Conservation (phyloP, 1,140 invertebrate species). For the Brachionus paranguensis region DNA sequence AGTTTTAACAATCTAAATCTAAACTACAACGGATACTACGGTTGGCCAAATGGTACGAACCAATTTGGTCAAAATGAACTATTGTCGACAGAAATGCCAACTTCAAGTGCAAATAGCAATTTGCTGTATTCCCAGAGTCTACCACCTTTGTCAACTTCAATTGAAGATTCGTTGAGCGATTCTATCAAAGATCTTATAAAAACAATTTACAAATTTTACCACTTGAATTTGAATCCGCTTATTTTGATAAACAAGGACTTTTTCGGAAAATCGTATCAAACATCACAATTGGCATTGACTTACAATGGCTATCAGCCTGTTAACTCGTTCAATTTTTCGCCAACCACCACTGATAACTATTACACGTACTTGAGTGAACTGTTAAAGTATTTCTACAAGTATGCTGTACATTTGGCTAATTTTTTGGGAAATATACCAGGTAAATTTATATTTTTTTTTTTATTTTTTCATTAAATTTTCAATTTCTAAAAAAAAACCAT, state of each 20-base stretch:
- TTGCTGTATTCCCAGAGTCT: background rate
- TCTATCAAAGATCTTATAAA: slow-evolving; percentile 16
- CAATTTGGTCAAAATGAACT: background rate
- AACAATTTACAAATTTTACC: slow-evolving; percentile 12
- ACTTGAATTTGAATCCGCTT: slow-evolving; percentile 11
- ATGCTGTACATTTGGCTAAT: background rate
- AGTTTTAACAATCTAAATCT: background rate
- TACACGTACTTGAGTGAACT: background rate
- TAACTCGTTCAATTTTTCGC: background rate
- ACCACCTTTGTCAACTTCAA: background rate
- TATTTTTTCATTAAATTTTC: too few species aligned
- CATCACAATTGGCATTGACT: background rate
- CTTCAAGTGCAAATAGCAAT: background rate
- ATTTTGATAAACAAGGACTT: background rate
- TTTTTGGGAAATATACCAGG: background rate
- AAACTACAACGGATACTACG: slow-evolving; percentile 15
- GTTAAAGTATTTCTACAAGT: background rate
- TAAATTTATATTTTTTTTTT: background rate
- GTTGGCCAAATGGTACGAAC: background rate
- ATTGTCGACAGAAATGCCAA: background rate
- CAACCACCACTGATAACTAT: background rate
- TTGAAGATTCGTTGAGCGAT: slow-evolving; percentile 6
- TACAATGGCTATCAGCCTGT: slow-evolving; percentile 6
- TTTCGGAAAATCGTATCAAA: background rate
- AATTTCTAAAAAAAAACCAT: background rate